These are phyloP conservation scores for Echinarachnius parma DNA, from an alignment of 53 echinoderm and acorn worm genomes.

Conservation along the genomic window DNA sequence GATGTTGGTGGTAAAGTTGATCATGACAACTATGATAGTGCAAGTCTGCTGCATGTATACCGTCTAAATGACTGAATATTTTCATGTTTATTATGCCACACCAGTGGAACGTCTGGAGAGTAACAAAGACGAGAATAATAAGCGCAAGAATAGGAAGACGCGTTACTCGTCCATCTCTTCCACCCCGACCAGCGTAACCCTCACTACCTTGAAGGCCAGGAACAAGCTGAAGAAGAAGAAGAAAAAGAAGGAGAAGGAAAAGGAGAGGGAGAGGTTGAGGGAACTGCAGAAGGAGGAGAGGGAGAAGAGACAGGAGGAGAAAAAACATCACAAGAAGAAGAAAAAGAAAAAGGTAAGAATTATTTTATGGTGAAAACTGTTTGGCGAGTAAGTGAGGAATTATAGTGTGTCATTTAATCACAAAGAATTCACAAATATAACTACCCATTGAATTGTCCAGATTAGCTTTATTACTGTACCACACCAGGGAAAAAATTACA, in stretches of 20 bases:
- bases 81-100: too few relatives aligned
- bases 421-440: too few relatives aligned
- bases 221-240: constrained; percentile 96
- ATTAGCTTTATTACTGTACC: too few relatives aligned
- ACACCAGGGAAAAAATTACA: too few relatives aligned
- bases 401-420: too few relatives aligned
- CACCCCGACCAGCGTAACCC: constrained; percentile 78
- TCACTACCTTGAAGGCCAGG: constrained; percentile 61
- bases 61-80: too few relatives aligned
- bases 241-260: constrained; percentile 71
- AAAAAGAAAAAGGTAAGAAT: constrained; percentile 81
- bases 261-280: constrained; percentile 75
- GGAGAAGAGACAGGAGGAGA: constrained; percentile 42
- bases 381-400: too few relatives aligned
- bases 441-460: too few relatives aligned
- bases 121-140: constrained; percentile 60
- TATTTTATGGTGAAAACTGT: too few relatives aligned
- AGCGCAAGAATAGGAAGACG: constrained; percentile 23
- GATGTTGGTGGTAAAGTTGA: too few relatives aligned
- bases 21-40: too few relatives aligned
- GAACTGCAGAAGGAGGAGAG: constrained; percentile 61
- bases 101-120: constrained; percentile 56
- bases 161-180: constrained; percentile 77
- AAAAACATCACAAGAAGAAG: constrained; percentile 72
- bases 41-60: too few relatives aligned